These are phyloP conservation scores for Strigamia transsilvanica DNA, from an alignment of 2,888 invertebrate genomes.

Conservation along the genomic window DNA sequence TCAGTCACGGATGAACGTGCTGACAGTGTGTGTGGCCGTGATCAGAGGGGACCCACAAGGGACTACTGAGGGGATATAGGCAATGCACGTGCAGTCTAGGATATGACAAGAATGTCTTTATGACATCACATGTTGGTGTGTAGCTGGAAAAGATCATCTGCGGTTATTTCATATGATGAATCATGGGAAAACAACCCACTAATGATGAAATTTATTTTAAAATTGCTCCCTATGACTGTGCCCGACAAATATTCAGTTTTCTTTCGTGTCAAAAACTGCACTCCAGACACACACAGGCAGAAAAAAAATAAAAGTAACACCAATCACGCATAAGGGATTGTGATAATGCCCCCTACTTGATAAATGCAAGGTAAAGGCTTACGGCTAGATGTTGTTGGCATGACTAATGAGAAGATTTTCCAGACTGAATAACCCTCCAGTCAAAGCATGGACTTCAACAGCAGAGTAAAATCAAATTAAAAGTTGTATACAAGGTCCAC, in stretches of 20 bases:
- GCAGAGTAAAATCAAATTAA: conserved; percentile 33
- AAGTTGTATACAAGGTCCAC: background rate
- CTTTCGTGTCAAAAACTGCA: background rate
- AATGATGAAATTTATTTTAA: conserved; percentile 17
- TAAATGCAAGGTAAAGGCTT: conserved; percentile 46
- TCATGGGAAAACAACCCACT: conserved; percentile 30
- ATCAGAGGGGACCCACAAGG: conserved; percentile 48
- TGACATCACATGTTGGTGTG: conserved; percentile 33
- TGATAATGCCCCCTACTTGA: background rate
- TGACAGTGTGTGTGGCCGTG: conserved; percentile 49
- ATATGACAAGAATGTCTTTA: conserved; percentile 49
- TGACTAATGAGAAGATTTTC: conserved; percentile 44
- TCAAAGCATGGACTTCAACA: conserved; percentile 19
- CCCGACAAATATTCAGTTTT: background rate
- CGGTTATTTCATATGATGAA: conserved; percentile 39
- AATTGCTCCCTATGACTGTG: background rate
- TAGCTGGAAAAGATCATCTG: conserved; percentile 47
- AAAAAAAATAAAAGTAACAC: background rate
- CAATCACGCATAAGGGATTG: conserved; percentile 2
- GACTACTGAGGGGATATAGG: conserved; percentile 43
- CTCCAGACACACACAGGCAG: background rate
- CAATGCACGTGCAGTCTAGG: conserved; percentile 44
- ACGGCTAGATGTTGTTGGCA: conserved; percentile 42
- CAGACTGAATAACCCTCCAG: conserved; percentile 38
- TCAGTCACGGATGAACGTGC: conserved; percentile 48